Evolutionary conservation across 2,888 invertebrate genomes (phyloP).

Genomic region (Drosophila stalkeri): DNA sequence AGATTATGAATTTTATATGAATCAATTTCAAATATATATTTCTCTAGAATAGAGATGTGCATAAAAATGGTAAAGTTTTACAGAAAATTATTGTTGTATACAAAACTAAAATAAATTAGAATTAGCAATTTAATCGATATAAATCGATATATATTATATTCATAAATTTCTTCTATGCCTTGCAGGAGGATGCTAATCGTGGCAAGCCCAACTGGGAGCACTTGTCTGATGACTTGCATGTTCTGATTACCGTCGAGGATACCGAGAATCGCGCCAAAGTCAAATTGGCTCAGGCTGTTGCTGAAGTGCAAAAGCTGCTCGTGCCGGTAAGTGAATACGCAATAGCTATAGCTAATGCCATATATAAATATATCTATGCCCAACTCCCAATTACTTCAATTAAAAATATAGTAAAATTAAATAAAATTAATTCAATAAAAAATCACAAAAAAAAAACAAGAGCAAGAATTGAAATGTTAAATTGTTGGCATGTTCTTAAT

Average conservation of each 20-base stretch:
- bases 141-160: background rate
- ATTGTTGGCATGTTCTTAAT: constrained; percentile 17
- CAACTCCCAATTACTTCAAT: constrained; percentile 2
- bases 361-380: background rate
- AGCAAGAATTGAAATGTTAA: constrained; percentile 15
- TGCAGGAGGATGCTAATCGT: constrained; percentile 98
- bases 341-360: background rate
- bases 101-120: no score
- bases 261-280: constrained; percentile 98
- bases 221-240: constrained; percentile 98
- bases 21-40: no score
- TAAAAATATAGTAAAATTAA: background rate
- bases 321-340: constrained; percentile 92
- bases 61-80: no score
- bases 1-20: no score
- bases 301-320: constrained; percentile 98
- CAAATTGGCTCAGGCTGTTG: constrained; percentile 97
- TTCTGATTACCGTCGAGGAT: constrained; percentile 99
- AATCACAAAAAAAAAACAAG: constrained; percentile 20
- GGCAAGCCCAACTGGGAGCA: constrained; percentile 99
- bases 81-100: no score
- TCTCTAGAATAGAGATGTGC: no score
- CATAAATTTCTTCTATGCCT: constrained; percentile 5
- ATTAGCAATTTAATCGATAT: background rate
- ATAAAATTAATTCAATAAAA: constrained; percentile 11